Percentiles rank a stretch among this genome's conserved stretches.
phyloP scores from a whole-genome alignment of 2,797 vertebrate species.

The Adelosebastes latens region DNA sequence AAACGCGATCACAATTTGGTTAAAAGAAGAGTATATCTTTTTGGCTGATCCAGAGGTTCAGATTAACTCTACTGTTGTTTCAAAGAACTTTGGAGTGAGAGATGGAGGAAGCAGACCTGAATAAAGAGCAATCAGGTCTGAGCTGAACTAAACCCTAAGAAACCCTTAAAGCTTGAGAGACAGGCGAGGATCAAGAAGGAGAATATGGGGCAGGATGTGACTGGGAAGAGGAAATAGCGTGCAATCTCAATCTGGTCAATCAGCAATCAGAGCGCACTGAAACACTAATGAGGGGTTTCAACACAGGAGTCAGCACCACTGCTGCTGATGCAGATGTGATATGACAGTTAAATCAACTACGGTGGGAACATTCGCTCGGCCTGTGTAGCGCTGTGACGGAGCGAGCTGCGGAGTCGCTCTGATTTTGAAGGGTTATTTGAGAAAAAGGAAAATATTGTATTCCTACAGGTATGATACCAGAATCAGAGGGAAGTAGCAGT shows the following conservation, averaged over 20 bases:
- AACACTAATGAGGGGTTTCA: constrained; percentile 73
- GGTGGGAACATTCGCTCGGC: constrained; percentile 30
- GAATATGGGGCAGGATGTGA: constrained; percentile 53
- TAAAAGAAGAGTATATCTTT: neutral
- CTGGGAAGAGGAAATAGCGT: constrained; percentile 58
- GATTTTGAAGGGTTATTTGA: constrained; percentile 46
- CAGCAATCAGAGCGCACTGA: constrained; percentile 72
- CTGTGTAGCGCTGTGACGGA: constrained; percentile 5
- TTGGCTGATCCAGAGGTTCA: constrained; percentile 4
- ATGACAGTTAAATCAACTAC: constrained; percentile 67
- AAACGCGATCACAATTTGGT: neutral
- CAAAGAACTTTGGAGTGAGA: constrained; percentile 16
- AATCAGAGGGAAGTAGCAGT: constrained; percentile 25
- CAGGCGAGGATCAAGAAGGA: constrained; percentile 36
- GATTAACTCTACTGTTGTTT: constrained; percentile 14
- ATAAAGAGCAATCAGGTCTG: constrained; percentile 27
- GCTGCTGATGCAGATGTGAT: constrained; percentile 69
- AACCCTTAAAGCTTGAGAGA: constrained; percentile 40
- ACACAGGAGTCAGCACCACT: constrained; percentile 45
- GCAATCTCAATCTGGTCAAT: constrained; percentile 73
- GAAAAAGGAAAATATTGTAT: constrained; percentile 36
- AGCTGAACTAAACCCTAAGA: constrained; percentile 33
- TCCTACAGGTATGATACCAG: constrained; percentile 16
- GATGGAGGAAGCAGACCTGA: constrained; percentile 11
- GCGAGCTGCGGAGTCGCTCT: constrained; percentile 19